Evolutionary conservation across 1,140 invertebrate species (phyloP).

Genomic region (Drosophila pruinosa): DNA sequence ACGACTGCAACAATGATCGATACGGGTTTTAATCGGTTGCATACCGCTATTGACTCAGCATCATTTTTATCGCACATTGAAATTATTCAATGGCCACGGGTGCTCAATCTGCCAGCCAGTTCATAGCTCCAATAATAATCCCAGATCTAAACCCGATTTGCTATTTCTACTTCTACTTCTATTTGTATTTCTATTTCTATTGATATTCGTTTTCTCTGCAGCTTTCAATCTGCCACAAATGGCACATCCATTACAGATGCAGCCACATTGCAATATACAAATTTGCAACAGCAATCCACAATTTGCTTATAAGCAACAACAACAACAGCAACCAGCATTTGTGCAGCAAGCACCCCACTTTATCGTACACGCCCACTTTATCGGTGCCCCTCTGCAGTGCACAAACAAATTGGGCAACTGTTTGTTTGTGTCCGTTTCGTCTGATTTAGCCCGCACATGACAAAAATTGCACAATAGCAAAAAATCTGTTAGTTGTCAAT

Average conservation of each 20-base stretch:
- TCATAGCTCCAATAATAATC: background rate
- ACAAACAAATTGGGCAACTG: constrained; percentile 42
- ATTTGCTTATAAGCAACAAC: constrained; percentile 46
- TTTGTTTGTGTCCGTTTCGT: constrained; percentile 58
- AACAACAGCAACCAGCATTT: constrained; percentile 30
- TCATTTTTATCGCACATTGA: background rate
- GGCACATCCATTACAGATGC: constrained; percentile 71
- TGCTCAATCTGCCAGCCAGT: background rate
- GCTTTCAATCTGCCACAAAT: constrained; percentile 59
- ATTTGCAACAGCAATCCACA: constrained; percentile 58
- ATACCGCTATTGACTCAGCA: constrained; percentile 11
- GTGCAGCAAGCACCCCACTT: constrained; percentile 12
- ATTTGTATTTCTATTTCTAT: constrained; percentile 13
- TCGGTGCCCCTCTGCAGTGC: background rate
- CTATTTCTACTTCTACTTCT: background rate
- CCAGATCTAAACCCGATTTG: background rate
- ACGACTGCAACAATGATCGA: background rate
- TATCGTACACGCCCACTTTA: background rate
- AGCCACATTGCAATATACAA: constrained; percentile 70
- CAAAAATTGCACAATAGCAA: constrained; percentile 62
- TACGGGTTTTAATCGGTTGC: background rate
- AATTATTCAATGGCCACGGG: background rate
- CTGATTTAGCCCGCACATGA: constrained; percentile 68
- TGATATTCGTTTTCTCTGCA: constrained; percentile 26
- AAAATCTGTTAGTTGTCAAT: constrained; percentile 70